These are phyloP conservation scores for Phoebastria nigripes DNA, from an alignment of 2,797 vertebrate species.

Conservation along the genomic window DNA sequence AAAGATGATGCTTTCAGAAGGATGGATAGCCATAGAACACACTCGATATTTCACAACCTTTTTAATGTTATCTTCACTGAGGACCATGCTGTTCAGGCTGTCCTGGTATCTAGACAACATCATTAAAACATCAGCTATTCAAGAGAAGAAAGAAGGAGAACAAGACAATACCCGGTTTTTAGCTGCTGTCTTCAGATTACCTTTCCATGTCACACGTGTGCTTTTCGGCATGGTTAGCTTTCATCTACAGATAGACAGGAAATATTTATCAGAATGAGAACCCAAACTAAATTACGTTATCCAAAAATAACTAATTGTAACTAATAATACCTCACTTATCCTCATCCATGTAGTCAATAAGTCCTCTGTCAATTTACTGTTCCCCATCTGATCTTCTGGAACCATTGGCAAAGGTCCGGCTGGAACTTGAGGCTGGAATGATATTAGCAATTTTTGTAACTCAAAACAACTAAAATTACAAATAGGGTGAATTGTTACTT, in stretches of 20 bases:
- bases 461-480: background rate
- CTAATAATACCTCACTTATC: constrained; percentile 72
- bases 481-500: background rate
- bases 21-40: constrained; percentile 84
- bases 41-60: constrained; percentile 82
- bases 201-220: constrained; percentile 30
- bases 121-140: background rate
- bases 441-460: background rate
- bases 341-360: constrained; percentile 78
- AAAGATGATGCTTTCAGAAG: constrained; percentile 76
- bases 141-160: background rate
- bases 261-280: background rate
- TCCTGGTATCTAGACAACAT: constrained; percentile 75
- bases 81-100: constrained; percentile 75
- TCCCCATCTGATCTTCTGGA: constrained; percentile 66
- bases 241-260: constrained; percentile 24
- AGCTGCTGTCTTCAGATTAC: constrained; percentile 26
- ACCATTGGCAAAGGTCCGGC: constrained; percentile 80
- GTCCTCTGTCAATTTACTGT: constrained; percentile 48
- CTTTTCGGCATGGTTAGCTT: background rate
- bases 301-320: background rate
- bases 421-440: constrained; percentile 56
- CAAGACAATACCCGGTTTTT: accelerated
- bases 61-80: constrained; percentile 68
- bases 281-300: background rate